Evolutionary conservation across 2,113 vertebrate genomes (phyloP).

Genomic region (Ailuropoda melanoleuca): DNA sequence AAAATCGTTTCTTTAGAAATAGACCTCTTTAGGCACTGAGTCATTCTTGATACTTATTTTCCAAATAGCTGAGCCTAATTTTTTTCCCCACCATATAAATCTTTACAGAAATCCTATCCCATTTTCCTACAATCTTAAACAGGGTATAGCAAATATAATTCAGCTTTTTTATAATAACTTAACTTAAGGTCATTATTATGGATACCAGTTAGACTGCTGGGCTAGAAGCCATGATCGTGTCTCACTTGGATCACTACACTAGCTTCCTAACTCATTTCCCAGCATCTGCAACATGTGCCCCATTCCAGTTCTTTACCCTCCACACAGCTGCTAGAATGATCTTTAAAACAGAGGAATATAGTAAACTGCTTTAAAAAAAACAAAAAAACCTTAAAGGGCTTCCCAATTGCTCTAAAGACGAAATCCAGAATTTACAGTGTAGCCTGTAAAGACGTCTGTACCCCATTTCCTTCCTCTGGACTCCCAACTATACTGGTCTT

Average conservation of each 20-base stretch:
- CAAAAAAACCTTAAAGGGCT: neutral
- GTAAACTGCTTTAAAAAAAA: neutral
- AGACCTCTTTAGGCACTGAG: neutral
- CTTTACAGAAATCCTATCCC: constrained; percentile 23
- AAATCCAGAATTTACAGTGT: neutral
- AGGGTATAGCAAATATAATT: neutral
- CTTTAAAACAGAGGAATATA: neutral
- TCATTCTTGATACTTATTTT: constrained; percentile 25
- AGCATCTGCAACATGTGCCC: neutral
- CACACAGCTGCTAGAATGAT: neutral
- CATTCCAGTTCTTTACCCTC: neutral
- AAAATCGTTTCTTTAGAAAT: constrained; percentile 36
- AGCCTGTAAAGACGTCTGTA: neutral
- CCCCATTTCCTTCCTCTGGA: neutral
- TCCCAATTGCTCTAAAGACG: neutral
- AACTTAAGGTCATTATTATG: neutral
- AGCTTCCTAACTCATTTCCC: neutral
- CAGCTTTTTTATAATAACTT: neutral
- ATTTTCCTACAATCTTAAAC: neutral
- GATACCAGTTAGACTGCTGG: neutral
- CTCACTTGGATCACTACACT: neutral
- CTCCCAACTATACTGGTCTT: neutral
- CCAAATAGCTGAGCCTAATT: constrained; percentile 13
- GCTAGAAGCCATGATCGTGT: neutral
- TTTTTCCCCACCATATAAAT: neutral